Evolutionary conservation across 2,888 invertebrate genomes (phyloP), one percentile per base, ranked within the genome.

Genomic region (Diplolepis rosae): DNA sequence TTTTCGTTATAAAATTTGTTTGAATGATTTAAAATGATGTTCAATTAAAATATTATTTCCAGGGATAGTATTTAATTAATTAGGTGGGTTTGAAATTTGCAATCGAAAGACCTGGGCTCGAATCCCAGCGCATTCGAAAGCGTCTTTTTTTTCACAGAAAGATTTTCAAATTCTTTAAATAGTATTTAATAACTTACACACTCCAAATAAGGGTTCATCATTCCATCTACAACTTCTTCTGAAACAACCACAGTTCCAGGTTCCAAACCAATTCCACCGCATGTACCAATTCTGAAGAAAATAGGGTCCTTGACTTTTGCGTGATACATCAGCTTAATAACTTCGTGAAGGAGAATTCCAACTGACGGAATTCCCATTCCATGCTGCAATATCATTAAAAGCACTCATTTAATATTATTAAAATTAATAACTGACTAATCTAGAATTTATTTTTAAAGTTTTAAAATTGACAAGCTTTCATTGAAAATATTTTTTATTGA

Each of bases 311-410:
- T 92, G 75, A 93, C 95, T 86, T 93, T 94, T 48, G 99, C 97
- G 88, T 97, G 96, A 89, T 95, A 95, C 94, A 99, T 95, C 82
- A 99, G 91, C 90, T 99, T 99, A 86, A 98, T 96, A 75, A 98
- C 91, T 91, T 99, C 99, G 88, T 98, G 97, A 71, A 99, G 92
- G 68, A 99, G 91, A 80, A 99, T 98, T 66, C 97, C 96, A 69
- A 98, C 93, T 0, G 99, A 99, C 4, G 99, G 98, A 68, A 96
- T 95, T 4, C 99, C 99, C 96, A 99, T 99, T 71, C 99, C 99
- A 87, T 99, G 99, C 96, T 97, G 90, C 1, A 90, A 88, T 66
- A 65, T 2, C 13, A 56, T 56, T 18, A 56, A 56, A 32, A 18
- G n/a, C 11, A 3, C 13, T n/a, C n/a, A n/a, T n/a, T n/a, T n/a